These are phyloP conservation scores for Diarsia dahlii DNA, from an alignment of 2,888 invertebrate genomes.

Conservation along the genomic window DNA sequence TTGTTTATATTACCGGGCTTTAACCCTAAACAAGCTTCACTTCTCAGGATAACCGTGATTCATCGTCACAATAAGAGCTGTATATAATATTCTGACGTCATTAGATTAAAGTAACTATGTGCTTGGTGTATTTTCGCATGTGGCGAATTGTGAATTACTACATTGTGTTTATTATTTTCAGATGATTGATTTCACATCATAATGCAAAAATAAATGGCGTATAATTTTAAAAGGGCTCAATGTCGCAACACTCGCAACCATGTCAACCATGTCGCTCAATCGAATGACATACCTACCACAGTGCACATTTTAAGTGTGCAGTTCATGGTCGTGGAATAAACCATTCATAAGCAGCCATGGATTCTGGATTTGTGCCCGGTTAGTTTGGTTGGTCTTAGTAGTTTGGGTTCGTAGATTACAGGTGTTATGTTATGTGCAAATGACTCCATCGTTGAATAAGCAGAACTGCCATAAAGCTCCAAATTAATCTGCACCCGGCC, in stretches of 20 bases:
- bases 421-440: neutral
- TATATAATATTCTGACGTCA: conserved; percentile 45
- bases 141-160: neutral
- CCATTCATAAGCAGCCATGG: too few relatives aligned
- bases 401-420: neutral
- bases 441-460: neutral
- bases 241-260: too few relatives aligned
- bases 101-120: conserved; percentile 18
- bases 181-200: conserved; percentile 7
- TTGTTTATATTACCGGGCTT: conserved; percentile 48
- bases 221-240: neutral
- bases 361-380: too few relatives aligned
- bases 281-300: too few relatives aligned
- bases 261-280: too few relatives aligned
- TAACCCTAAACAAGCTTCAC: conserved; percentile 49
- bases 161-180: neutral
- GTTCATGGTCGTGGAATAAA: too few relatives aligned
- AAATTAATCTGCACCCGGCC: neutral
- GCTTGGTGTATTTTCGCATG: conserved; percentile 4
- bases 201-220: neutral
- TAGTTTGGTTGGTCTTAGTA: too few relatives aligned
- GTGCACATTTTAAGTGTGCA: too few relatives aligned
- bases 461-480: neutral
- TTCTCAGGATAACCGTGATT: conserved; percentile 55
- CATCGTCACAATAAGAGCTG: conserved; percentile 28